Conservation (phyloP, 2,888 invertebrate species). For the Epicampocera succincta region DNA sequence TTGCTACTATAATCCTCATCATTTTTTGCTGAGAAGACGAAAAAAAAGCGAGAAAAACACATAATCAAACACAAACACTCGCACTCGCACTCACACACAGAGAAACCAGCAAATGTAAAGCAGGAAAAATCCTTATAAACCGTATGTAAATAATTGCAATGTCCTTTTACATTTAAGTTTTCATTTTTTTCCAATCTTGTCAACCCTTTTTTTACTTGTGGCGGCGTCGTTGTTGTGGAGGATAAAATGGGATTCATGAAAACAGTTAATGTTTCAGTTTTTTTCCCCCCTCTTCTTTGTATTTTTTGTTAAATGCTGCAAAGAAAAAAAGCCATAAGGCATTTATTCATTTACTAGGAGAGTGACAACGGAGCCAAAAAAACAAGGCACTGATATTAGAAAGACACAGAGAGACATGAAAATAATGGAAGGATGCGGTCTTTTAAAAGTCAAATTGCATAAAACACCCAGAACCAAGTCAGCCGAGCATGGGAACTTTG, state of each 20-base stretch:
- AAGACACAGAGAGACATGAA: constrained; percentile 31
- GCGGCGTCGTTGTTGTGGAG: background rate
- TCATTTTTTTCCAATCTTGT: constrained; percentile 20
- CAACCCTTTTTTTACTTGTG: constrained; percentile 13
- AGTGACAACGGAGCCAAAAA: constrained; percentile 45
- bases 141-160: constrained; percentile 70
- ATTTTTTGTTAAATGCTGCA: constrained; percentile 36
- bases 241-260: constrained; percentile 33
- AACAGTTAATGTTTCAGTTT: constrained; percentile 54
- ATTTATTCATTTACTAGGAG: constrained; percentile 64
- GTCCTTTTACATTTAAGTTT: constrained; percentile 56
- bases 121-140: constrained; percentile 56
- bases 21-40: constrained; percentile 21
- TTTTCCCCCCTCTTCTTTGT: background rate
- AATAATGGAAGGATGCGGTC: constrained; percentile 62
- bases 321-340: constrained; percentile 65
- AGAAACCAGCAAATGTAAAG: constrained; percentile 20
- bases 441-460: constrained; percentile 68
- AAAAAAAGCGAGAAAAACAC: background rate
- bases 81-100: background rate
- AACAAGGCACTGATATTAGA: background rate
- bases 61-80: background rate
- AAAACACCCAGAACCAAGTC: constrained; percentile 64
- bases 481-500: constrained; percentile 41
- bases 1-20: constrained; percentile 63